Base-by-base conservation (phyloP, 2,888 invertebrate species). In the Ophraella communa region DNA sequence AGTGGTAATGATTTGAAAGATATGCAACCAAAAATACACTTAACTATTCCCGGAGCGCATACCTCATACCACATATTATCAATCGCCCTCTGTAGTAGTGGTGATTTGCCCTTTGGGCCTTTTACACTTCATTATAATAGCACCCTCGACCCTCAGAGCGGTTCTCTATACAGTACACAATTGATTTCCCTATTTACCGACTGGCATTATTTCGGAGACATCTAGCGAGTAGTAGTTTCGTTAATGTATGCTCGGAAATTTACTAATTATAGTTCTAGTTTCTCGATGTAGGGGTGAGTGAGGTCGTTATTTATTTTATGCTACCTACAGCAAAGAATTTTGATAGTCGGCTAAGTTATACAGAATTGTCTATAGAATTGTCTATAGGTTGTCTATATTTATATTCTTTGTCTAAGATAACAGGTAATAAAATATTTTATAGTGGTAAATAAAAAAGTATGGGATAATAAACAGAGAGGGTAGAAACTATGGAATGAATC, bases 181-280 rank as follows among this genome's bases (percentile, higher is more conserved):
- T 39, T 62, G 51, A 57, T 57, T 51, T 24, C 39, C n/a, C 21
- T 44, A 11, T 44, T 11, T 20, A 11, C 44, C 51, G 24, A 10
- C n/a, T 45, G 55, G 18, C n/a, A 52, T 39, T 55, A 23, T 27
- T 35, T 33, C 47, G 52, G 64, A 45, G 67, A 57, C 62, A 63
- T 61, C 69, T 69, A 58, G 44, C 35, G 35, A 14, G n/a, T 21
- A 24, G 62, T 67, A 69, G 69, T 49, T 57, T 49, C 39, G 47
- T 35, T 65, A 60, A 30, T 21, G 30, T 21, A 44, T 45, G 20
- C 20, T 45, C 24, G 1, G 21, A 49, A 21, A 24, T 24, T 23
- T 24, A 33, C 30, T 27, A 52, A 27, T 39, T 39, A 27, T 44
- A 59, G 42, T 51, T 51, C 11, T 10, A 20, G 52, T 23, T 17